A percentile compares a stretch with the other conserved stretches of the same genome.
phyloP scores from a whole-genome alignment of 2,797 vertebrate genomes.

The Varecia variegata region DNA sequence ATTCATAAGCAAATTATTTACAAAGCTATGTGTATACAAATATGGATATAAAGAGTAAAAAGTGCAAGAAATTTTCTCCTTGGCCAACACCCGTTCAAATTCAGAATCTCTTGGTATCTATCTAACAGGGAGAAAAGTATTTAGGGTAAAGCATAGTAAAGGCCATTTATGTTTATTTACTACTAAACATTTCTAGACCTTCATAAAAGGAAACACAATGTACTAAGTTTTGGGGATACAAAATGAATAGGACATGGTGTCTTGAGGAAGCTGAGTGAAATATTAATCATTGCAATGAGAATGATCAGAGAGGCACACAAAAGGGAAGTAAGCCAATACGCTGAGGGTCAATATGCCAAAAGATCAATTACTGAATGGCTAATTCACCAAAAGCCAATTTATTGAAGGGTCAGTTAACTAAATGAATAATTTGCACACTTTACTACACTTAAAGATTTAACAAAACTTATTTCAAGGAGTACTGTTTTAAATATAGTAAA shows the following conservation, averaged over 20 bases:
- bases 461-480: slow-evolving; percentile 31
- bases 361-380: neutral
- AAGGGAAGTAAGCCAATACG: neutral
- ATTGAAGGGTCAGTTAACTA: neutral
- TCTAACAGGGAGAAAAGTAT: neutral
- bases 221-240: neutral
- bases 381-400: neutral
- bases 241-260: neutral
- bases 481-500: slow-evolving; percentile 29
- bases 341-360: neutral
- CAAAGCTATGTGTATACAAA: neutral
- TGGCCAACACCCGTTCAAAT: neutral
- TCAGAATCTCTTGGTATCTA: neutral
- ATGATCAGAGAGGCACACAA: neutral
- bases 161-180: neutral
- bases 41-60: neutral
- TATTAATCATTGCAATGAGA: neutral
- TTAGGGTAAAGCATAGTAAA: neutral
- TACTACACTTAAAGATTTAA: neutral
- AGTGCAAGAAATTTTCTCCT: neutral
- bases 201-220: neutral
- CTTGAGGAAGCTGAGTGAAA: neutral
- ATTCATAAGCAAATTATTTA: slow-evolving; percentile 37
- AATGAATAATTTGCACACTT: neutral
- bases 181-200: neutral